Base-by-base conservation (phyloP, 2,888 invertebrate genomes). In the Corbicula japonica region DNA sequence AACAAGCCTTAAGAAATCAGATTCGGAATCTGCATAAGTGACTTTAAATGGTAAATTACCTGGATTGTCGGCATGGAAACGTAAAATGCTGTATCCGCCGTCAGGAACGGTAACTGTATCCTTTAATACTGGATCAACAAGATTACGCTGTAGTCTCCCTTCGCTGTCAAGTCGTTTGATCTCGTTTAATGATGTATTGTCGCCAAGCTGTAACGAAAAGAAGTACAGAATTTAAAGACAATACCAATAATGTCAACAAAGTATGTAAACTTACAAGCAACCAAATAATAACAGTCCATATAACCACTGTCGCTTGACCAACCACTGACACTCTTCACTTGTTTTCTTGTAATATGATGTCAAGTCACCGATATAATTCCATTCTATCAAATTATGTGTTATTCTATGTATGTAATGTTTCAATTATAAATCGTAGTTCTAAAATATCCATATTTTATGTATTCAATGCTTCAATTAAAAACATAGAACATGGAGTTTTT, bases 81-180 rank as follows among this genome's bases (percentile, higher is more conserved):
- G 95, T 8, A 98, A 94, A 52, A 98, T 96, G 0, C 97, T 97
- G 84, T 97, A 98, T 0, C 98, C 98, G 23, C 97, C 98, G 93
- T 98, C 98, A 0, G 98, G 98, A 0, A 98, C 96, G 0, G 97
- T 97, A 0, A 98, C 97, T 0, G 98, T 97, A 89, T 98, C 98
- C 93, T 98, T 98, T 1, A 96, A 94, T 0, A 97, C 97, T 0
- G 98, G 96, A 72, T 95, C 95, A 38, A 95, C 94, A 0, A 97
- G 94, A 91, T 97, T 97, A 63, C 97, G 94, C 72, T 95, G 95
- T 6, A 98, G 94, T n/a, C 95, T 92, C 12, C 97, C 97, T 32
- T 94, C 94, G 3, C 52, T 65, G 89, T 97, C 97, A 77, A 96
- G 94, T 32, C 95, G 95, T 91, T 96, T 95, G 10, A 96, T 95